phyloP scores from a whole-genome alignment of 2,888 invertebrate species.

The Nomada hirtipes region DNA sequence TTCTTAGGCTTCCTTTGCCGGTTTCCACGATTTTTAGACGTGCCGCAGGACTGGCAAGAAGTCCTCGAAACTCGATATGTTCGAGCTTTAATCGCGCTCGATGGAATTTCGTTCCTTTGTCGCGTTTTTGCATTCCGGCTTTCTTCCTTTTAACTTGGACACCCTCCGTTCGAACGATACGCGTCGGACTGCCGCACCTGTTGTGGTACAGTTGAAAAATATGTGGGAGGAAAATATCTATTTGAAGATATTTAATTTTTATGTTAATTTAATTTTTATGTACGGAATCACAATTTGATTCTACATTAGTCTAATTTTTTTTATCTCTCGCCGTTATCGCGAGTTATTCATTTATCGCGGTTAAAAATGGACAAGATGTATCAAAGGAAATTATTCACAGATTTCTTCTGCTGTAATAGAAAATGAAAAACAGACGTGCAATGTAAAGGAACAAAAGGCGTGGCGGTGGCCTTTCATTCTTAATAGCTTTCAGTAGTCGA shows the following conservation, averaged over 20 bases:
- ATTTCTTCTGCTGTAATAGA: background rate
- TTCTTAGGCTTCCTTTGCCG: conserved; percentile 64
- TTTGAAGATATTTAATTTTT: too few relatives aligned
- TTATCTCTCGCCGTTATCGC: too few relatives aligned
- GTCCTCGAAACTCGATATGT: conserved; percentile 27
- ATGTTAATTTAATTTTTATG: too few relatives aligned
- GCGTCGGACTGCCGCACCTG: too few relatives aligned
- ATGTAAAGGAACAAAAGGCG: background rate
- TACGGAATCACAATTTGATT: too few relatives aligned
- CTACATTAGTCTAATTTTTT: too few relatives aligned
- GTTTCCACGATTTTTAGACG: conserved; percentile 44
- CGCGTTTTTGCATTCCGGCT: background rate
- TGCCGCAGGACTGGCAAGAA: conserved; percentile 2
- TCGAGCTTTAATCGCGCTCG: conserved; percentile 31
- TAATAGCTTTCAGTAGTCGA: conserved; percentile 31
- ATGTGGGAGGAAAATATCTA: too few relatives aligned
- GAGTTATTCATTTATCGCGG: too few relatives aligned
- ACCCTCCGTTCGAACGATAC: too few relatives aligned
- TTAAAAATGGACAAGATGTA: too few relatives aligned
- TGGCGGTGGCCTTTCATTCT: background rate
- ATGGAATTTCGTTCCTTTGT: conserved; percentile 19
- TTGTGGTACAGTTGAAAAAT: too few relatives aligned
- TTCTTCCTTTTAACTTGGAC: too few relatives aligned
- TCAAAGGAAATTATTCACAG: background rate
- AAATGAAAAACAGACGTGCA: background rate